phyloP scores from a whole-genome alignment of 2,888 invertebrate species.

The Allygus modestus region DNA sequence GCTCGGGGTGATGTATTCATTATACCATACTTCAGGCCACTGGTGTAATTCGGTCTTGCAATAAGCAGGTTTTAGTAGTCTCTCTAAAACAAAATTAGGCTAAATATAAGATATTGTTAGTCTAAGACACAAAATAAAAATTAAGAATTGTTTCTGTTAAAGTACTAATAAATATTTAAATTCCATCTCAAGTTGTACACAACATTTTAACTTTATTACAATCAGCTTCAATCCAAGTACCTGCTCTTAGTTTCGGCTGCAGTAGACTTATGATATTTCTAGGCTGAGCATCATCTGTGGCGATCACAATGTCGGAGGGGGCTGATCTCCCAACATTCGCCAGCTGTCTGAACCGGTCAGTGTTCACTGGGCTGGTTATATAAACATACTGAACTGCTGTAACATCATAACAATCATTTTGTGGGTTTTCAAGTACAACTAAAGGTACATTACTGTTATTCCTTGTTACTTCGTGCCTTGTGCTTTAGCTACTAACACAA shows the following conservation, averaged over 20 bases:
- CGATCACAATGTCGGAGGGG: neutral
- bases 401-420: neutral
- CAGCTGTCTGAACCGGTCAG: neutral
- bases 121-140: too few species aligned
- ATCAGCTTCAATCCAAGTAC: too few species aligned
- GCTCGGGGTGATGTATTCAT: conserved; percentile 81
- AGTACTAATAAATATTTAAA: too few species aligned
- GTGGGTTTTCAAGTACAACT: too few species aligned
- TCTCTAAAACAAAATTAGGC: conserved; percentile 25
- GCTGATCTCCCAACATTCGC: neutral
- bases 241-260: neutral
- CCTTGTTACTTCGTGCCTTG: too few species aligned
- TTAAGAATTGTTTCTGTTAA: too few species aligned
- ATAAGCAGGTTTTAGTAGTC: conserved; percentile 50
- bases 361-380: neutral
- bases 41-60: conserved; percentile 23
- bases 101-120: too few species aligned
- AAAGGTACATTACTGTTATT: too few species aligned
- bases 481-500: too few species aligned
- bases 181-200: too few species aligned
- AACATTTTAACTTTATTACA: too few species aligned
- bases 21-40: conserved; percentile 67
- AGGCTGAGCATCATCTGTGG: neutral
- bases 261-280: neutral
- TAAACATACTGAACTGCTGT: neutral